A percentile compares a stretch with the other conserved stretches of the same genome.
Evolutionary conservation across 2,113 vertebrate species (phyloP).

Genomic region (Scomber scombrus): DNA sequence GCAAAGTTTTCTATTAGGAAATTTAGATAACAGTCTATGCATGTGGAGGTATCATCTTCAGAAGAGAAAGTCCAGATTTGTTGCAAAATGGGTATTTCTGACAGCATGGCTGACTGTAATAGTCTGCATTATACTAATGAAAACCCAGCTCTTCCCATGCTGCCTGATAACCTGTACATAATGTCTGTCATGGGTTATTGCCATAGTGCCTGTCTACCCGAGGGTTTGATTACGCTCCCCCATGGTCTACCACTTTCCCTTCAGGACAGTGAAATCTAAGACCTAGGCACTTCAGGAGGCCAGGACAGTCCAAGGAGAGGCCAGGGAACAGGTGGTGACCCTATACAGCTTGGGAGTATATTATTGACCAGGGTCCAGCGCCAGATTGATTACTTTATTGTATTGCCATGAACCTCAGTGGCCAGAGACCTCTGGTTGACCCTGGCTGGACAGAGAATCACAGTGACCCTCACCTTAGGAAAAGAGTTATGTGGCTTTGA

Average conservation of each 20-base stretch:
- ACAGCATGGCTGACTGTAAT: conserved; percentile 38
- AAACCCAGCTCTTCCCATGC: conserved; percentile 20
- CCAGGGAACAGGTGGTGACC: conserved; percentile 86
- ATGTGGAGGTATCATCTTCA: conserved; percentile 2
- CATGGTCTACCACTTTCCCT: conserved; percentile 32
- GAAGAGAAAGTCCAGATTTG: conserved; percentile 34
- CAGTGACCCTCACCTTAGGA: conserved; percentile 86
- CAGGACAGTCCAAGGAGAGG: conserved; percentile 83
- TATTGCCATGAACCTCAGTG: conserved; percentile 86
- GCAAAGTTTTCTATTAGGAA: not conserved
- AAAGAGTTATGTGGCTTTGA: conserved; percentile 88
- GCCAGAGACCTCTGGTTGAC: conserved; percentile 83
- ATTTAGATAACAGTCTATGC: conserved; percentile 23
- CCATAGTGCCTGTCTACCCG: conserved; percentile 7
- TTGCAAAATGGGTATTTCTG: conserved; percentile 30
- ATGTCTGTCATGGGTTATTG: conserved; percentile 57
- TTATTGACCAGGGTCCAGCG: conserved; percentile 83
- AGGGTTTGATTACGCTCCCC: conserved; percentile 59
- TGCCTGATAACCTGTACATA: conserved; percentile 37
- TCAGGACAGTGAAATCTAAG: conserved; percentile 73
- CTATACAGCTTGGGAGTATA: conserved; percentile 78
- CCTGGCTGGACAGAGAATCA: conserved; percentile 71
- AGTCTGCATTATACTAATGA: conserved; percentile 48
- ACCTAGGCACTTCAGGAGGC: conserved; percentile 66
- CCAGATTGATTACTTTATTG: conserved; percentile 87